These are phyloP conservation scores for Octomys mimax DNA, from an alignment of 2,797 vertebrate genomes.

Conservation along the genomic window DNA sequence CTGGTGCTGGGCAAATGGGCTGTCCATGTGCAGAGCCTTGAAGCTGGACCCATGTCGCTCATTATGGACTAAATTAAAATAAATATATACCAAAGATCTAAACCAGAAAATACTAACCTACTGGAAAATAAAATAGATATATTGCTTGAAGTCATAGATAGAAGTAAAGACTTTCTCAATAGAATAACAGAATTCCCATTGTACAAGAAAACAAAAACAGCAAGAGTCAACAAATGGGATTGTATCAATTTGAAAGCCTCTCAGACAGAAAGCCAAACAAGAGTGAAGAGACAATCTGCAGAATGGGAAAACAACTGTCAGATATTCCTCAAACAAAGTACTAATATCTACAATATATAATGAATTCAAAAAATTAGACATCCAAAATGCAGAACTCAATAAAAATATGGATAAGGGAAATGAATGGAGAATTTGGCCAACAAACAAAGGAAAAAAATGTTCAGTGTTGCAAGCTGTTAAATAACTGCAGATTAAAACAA, in stretches of 20 bases:
- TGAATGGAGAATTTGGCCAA: not conserved
- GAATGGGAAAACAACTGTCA: not conserved
- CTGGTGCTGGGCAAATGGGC: not conserved
- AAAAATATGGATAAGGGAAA: not conserved
- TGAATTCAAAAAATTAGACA: not conserved
- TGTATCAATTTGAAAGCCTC: not conserved
- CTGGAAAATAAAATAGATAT: not conserved
- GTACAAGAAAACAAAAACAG: not conserved
- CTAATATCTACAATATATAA: not conserved
- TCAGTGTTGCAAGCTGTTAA: not conserved
- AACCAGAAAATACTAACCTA: not conserved
- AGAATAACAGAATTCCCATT: not conserved
- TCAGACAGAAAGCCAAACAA: not conserved
- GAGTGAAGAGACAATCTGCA: not conserved
- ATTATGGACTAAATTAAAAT: not conserved
- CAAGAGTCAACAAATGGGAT: not conserved
- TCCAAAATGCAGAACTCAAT: not conserved
- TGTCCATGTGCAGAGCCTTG: not conserved
- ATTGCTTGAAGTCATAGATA: not conserved
- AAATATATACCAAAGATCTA: not conserved
- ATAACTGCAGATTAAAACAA: not conserved
- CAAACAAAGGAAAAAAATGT: not conserved
- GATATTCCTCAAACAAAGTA: not conserved
- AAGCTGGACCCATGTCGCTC: not conserved
- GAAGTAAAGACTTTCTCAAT: not conserved